phyloP scores from a whole-genome alignment of 2,113 vertebrate species.

The Halcyon malimbica region DNA sequence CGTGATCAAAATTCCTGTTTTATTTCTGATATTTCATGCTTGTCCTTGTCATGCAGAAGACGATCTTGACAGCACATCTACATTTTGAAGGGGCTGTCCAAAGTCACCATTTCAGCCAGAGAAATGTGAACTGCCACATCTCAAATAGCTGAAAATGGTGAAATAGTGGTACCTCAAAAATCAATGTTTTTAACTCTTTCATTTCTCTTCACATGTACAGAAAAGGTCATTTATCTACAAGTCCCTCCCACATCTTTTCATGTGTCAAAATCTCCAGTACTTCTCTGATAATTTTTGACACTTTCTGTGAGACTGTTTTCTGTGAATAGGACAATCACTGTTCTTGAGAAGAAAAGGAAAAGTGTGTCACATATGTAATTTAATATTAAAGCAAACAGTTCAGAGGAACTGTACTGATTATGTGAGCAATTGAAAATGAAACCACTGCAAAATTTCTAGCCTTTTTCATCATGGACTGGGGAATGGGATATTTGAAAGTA shows the following conservation, averaged over 20 bases:
- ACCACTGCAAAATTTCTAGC: not conserved
- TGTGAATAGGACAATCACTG: not conserved
- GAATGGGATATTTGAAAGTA: not conserved
- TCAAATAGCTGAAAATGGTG: not conserved
- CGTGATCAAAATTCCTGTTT: not conserved
- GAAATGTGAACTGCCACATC: not conserved
- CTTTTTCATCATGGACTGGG: not conserved
- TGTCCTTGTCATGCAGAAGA: not conserved
- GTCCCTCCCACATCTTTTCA: not conserved
- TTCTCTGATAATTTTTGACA: not conserved
- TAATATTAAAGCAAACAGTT: not conserved
- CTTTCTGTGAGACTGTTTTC: not conserved
- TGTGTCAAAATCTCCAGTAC: not conserved
- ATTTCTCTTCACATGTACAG: not conserved
- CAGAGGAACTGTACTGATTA: not conserved
- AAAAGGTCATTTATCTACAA: not conserved
- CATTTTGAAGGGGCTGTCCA: not conserved
- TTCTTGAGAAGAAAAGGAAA: not conserved
- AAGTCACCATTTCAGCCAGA: not conserved
- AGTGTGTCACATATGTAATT: not conserved
- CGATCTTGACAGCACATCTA: accelerated
- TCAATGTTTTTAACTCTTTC: not conserved
- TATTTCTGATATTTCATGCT: not conserved
- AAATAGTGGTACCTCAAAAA: not conserved
- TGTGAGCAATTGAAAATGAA: not conserved